Percentiles rank a stretch among this genome's conserved stretches.
Conservation (phyloP, 2,113 vertebrate genomes). For the Sialia sialis region DNA sequence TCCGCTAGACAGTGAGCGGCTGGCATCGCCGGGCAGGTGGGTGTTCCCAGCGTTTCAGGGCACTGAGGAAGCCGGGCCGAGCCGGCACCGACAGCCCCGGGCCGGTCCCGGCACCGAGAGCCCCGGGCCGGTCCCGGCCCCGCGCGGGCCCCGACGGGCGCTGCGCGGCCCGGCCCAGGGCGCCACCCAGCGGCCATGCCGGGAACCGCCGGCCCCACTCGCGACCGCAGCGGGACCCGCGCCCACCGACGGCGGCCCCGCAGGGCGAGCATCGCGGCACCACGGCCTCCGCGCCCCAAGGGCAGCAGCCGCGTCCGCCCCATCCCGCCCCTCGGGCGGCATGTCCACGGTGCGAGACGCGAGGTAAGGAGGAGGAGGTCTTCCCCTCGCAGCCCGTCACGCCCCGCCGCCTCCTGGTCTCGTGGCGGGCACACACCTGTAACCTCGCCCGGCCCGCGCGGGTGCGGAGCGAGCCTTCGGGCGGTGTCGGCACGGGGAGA, state of each 20-base stretch:
- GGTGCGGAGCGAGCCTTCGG: not conserved
- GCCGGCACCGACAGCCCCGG: fast-evolving
- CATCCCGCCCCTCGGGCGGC: not conserved
- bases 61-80: fast-evolving
- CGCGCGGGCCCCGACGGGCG: no score
- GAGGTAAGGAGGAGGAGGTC: no score
- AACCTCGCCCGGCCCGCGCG: not conserved
- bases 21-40: fast-evolving
- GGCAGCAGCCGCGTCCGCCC: not conserved
- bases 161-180: not conserved
- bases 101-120: not conserved
- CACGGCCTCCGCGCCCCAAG: not conserved
- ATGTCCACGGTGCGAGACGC: not conserved
- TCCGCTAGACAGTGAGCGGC: no score
- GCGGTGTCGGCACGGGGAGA: not conserved
- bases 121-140: no score
- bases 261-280: not conserved
- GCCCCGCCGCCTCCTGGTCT: not conserved
- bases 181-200: slow-evolving; percentile 66
- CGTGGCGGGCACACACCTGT: not conserved
- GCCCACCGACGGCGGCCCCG: not conserved
- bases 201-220: not conserved
- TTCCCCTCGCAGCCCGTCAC: not conserved
- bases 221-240: not conserved
- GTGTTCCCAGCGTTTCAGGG: fast-evolving